Percentiles rank a stretch among this genome's conserved stretches.
Conservation (phyloP, 1,140 invertebrate genomes). For the Cydia strobilella region DNA sequence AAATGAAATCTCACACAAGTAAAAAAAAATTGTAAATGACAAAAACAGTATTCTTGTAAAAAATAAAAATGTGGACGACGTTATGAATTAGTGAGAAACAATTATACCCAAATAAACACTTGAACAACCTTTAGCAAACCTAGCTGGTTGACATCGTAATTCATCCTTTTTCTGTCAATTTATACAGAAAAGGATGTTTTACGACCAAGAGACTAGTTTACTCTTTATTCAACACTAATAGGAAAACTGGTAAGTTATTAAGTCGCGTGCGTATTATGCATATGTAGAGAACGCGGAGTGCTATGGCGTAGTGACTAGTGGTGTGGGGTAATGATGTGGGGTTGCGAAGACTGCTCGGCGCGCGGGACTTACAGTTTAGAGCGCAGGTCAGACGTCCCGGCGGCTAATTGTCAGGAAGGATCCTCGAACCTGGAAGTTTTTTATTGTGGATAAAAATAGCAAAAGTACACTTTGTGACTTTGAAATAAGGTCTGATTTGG, state of each 20-base stretch:
- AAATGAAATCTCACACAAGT: not conserved
- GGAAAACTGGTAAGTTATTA: not conserved
- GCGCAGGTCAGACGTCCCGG: constrained; percentile 82
- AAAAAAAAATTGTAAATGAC: not conserved
- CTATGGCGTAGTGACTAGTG: not conserved
- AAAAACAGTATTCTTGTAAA: not conserved
- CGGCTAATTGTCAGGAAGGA: constrained; percentile 86
- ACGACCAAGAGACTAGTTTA: not conserved
- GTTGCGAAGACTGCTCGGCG: constrained; percentile 61
- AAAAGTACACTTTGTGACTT: not conserved
- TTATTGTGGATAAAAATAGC: not conserved
- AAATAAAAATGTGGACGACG: not conserved
- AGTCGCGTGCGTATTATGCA: not conserved
- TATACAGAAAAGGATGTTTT: not conserved
- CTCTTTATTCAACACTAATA: not conserved
- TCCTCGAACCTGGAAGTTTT: constrained; percentile 69
- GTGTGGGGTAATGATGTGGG: constrained; percentile 29
- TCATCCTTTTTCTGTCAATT: not conserved
- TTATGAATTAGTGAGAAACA: not conserved
- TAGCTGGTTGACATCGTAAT: not conserved
- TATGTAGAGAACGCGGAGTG: not conserved
- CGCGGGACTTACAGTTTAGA: constrained; percentile 82
- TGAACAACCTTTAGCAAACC: not conserved
- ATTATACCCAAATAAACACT: not conserved
- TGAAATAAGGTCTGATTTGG: too few species aligned